Evolutionary conservation across 1,140 invertebrate genomes (phyloP).

Genomic region (Acyrthosiphon pisum): DNA sequence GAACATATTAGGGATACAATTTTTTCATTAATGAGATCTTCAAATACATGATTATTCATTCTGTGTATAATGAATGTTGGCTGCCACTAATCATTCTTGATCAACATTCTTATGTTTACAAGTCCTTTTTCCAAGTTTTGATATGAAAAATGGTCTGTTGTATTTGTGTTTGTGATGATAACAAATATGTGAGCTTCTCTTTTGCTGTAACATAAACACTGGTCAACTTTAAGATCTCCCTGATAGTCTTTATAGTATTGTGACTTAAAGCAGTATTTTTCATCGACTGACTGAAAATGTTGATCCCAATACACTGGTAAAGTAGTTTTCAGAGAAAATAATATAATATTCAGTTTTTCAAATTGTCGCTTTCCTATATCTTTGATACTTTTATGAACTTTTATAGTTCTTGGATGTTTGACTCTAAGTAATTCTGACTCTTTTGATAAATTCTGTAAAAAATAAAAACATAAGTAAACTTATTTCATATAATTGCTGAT

Average conservation of each 20-base stretch:
- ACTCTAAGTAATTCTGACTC: not conserved
- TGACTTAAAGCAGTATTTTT: constrained; percentile 35
- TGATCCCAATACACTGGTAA: constrained; percentile 37
- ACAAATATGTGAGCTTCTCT: not conserved
- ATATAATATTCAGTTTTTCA: constrained; percentile 39
- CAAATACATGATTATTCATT: not conserved
- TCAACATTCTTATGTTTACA: not conserved
- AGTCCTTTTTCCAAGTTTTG: constrained; percentile 36
- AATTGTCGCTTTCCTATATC: constrained; percentile 17
- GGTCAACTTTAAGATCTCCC: not conserved
- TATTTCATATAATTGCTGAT: too few species aligned
- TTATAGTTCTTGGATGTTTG: not conserved
- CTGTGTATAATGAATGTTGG: constrained; percentile 11
- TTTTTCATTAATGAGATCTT: constrained; percentile 5
- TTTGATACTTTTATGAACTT: not conserved
- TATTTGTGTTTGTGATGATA: not conserved
- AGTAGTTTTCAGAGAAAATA: constrained; percentile 1
- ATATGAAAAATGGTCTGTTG: not conserved
- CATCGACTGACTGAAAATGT: constrained; percentile 16
- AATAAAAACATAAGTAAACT: not conserved
- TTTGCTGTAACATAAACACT: not conserved
- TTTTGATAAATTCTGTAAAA: not conserved
- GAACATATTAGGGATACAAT: not conserved
- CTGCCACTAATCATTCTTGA: not conserved
- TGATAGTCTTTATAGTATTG: constrained; percentile 15